Base-by-base conservation (phyloP, 2,797 vertebrate genomes). In the Euphonia xanthogaster region DNA sequence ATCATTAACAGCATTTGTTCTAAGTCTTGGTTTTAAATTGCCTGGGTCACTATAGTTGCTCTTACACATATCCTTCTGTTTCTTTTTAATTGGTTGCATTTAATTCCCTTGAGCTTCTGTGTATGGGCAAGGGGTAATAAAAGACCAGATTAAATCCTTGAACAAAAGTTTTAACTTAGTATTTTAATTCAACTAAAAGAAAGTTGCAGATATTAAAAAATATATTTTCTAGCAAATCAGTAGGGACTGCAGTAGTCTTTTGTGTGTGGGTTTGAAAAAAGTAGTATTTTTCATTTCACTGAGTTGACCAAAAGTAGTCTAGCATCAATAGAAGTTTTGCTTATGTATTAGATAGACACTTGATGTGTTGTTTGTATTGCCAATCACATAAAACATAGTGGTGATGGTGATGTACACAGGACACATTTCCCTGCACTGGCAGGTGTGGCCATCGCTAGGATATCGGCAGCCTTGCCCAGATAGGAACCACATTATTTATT, bases 1-100 rank as follows among this genome's bases (percentile, higher is more conserved):
- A 83, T 86, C 66, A 60, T 50, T 76, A 74, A 70, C 23, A 67
- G 20, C 35, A 40, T 79, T 33, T 68, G 14, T 63, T 95, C 5
- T 80, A 94, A 86, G 50, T 81, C 75, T 93, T 84, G 40, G 25
- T 50, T 82, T 90, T 81, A 67, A 87, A 84, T 87, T 67, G 21
- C 58, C 44, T 60, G 22, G 33, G 20, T 81, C 61, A 55, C 27
- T 47, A 7, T 44, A 40, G 17, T 35, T 93, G 35, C 22, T 88
- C 24, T 78, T 73, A 31, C 22, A 51, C 6, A 14, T 73, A 61
- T 21, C 9, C 1, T 58, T 47, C 1, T 58, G 47, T 61, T 51
- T n/a, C 40, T 74, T 42, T 62, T 22, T 37, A 33, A 55, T n/a
- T 79, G 45, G 22, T 19, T 88, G 45, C n/a, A 35, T 90, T 85